Base-by-base conservation (phyloP, 2,113 vertebrate genomes). In the Oreotrochilus melanogaster region DNA sequence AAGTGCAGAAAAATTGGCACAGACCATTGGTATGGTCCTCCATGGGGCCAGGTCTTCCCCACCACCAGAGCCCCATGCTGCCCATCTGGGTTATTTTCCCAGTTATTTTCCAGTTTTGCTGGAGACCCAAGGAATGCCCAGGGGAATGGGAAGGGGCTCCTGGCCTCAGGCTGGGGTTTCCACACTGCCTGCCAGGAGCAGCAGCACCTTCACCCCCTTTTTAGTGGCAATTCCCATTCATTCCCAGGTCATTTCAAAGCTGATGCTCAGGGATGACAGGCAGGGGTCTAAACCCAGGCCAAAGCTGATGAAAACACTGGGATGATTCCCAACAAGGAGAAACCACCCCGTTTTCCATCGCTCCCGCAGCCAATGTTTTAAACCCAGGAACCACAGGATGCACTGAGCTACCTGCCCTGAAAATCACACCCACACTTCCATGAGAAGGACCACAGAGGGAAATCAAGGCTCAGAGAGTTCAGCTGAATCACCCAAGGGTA, bases 11-110 rank as follows among this genome's bases (percentile, higher is more conserved):
- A 82, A 90, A 64, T 0, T 21, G 48, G 33, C 53, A 64, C 1
- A 2, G 39, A 37, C 10, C 7, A 8, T 6, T 47, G 45, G 45
- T 47, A 19, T 47, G 18, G 21, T 21, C 16, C 33, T 74, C 27
- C 64, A 35, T 48, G 53, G 19, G 28, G 35, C 33, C 61, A 61
- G 65, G 37, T 23, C 51, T 75, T 33, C 8, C 76, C 64, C 31
- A 18, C 2, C 0, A 3, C 7, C 21, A 6, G 2, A 3, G 33
- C 33, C 51, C 25, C 65, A 19, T 0, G 0, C 23, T 74, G 73
- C 27, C 47, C 3, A 1, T 2, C 56, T 2, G 5, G 13, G 42
- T 7, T 12, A 1, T 23, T 78, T 79, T 48, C 28, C 62, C 48
- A n/a, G n/a, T n/a, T n/a, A n/a, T n/a, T n/a, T n/a, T n/a, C n/a